These are phyloP conservation scores for Meganola albula DNA, from an alignment of 2,888 invertebrate species.

Conservation along the genomic window DNA sequence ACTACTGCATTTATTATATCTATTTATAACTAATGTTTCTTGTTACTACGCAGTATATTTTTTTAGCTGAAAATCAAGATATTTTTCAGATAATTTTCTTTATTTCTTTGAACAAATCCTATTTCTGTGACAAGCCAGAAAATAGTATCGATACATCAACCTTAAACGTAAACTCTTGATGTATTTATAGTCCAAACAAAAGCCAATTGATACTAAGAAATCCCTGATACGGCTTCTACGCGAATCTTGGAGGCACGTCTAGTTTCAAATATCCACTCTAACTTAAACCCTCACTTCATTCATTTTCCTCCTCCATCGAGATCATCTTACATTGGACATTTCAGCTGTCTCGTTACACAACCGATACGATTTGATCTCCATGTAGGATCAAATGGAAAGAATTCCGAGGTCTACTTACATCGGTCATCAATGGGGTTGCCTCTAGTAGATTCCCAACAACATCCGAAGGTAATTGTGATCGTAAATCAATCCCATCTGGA, in stretches of 20 bases:
- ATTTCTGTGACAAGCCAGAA: constrained; percentile 17
- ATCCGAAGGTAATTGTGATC: constrained; percentile 69
- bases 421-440: constrained; percentile 36
- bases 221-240: constrained; percentile 44
- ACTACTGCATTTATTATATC: too few species aligned
- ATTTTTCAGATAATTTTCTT: too few species aligned
- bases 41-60: too few species aligned
- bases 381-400: constrained; percentile 12
- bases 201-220: constrained; percentile 52
- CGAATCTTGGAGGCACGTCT: constrained; percentile 43
- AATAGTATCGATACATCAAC: constrained; percentile 35
- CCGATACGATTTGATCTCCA: constrained; percentile 21
- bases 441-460: constrained; percentile 52
- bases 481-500: constrained; percentile 71
- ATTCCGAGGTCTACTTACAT: constrained; percentile 25
- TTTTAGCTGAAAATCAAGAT: too few species aligned
- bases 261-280: constrained; percentile 29
- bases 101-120: constrained; percentile 6
- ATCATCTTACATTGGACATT: constrained; percentile 24
- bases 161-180: constrained; percentile 51
- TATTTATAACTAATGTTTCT: too few species aligned
- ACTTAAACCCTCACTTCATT: constrained; percentile 21
- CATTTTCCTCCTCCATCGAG: constrained; percentile 18
- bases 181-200: constrained; percentile 51
- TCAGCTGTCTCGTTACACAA: constrained; percentile 24